Evolutionary conservation across 1,140 invertebrate species (phyloP).

Genomic region (Cephus cinctus): DNA sequence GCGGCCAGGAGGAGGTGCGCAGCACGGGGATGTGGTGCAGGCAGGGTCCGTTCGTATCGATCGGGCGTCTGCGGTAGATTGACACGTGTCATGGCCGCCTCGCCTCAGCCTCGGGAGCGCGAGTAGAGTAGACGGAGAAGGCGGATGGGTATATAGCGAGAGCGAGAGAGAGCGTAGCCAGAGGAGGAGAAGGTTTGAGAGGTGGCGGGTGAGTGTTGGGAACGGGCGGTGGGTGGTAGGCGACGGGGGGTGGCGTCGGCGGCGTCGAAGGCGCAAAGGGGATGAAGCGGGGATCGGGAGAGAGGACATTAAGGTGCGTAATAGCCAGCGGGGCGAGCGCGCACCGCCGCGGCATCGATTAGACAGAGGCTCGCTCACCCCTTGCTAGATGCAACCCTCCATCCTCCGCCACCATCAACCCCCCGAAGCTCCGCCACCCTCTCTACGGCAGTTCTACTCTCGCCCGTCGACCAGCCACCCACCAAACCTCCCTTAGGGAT

Average conservation of each 20-base stretch:
- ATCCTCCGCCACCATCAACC: slow-evolving; percentile 24
- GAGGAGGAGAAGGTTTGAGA: no score
- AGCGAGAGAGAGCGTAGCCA: slow-evolving; percentile 13
- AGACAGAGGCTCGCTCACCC: slow-evolving; percentile 50
- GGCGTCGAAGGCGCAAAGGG: slow-evolving; percentile 23
- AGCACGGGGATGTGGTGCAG: slow-evolving; percentile 6
- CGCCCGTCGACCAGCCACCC: not conserved
- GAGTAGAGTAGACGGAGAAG: slow-evolving; percentile 26
- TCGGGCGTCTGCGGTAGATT: slow-evolving; percentile 57
- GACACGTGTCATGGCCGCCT: slow-evolving; percentile 57
- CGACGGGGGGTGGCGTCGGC: slow-evolving; percentile 19
- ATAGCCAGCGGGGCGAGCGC: slow-evolving; percentile 55
- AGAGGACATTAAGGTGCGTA: slow-evolving; percentile 58
- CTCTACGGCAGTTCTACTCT: slow-evolving; percentile 20
- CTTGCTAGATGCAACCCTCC: slow-evolving; percentile 39
- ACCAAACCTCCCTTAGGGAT: no score
- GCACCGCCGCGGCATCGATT: slow-evolving; percentile 56
- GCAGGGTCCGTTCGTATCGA: slow-evolving; percentile 53
- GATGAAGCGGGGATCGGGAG: slow-evolving; percentile 16
- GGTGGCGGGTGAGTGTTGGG: no score
- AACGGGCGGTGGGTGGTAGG: slow-evolving; percentile 25
- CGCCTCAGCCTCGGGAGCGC: slow-evolving; percentile 27
- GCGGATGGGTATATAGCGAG: slow-evolving; percentile 13
- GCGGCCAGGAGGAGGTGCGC: not conserved
- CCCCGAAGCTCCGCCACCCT: slow-evolving; percentile 19